Evolutionary conservation across 2,113 vertebrate genomes (phyloP), one percentile per base, ranked within the genome.

Genomic region (Caracal caracal): DNA sequence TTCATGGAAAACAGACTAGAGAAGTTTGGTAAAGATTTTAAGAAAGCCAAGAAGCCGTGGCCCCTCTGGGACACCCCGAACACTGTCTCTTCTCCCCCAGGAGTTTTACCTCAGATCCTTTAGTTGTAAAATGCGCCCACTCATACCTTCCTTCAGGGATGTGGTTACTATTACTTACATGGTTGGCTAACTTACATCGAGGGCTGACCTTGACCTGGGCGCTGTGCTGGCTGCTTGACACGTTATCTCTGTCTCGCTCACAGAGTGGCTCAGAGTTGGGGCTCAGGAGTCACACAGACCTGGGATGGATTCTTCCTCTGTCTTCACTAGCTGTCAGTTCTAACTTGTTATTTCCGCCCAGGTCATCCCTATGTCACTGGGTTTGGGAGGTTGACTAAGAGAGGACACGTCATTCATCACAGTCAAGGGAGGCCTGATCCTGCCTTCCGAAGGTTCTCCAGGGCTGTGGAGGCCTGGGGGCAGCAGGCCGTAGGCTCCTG

Each of bases 231-330:
- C 40, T n/a, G 3, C 59, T n/a, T 0, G 0, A 30, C 2, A 0
- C 6, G 0, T 4, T 11, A 3, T 2, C 8, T 35, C 30, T 9
- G 0, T 66, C 9, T 56, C 1, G 0, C 73, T 43, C 40, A 10
- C 90, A 63, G 37, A 63, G 82, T 30, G 68, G 56, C 59, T 28
- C 3, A 76, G 73, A 76, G 13, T 28, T 93, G 37, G 79, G 56
- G 79, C 28, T 33, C 65, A 61, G 53, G 20, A 71, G 40, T 20
- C 37, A 49, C 20, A 30, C 65, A 53, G 75, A 61, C 37, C 12
- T 17, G 88, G 43, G 24, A 0, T 59, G 75, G 66, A 22, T 28
- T 66, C 59, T 10, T 24, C 40, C 22, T 53, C 47, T 20, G 47
- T 51, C 87, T 49, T 47, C 3, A 11, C 59, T 22, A 37, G 8